These are phyloP conservation scores for Enteromius paludinosus DNA, from an alignment of 2,797 vertebrate species.

Conservation along the genomic window DNA sequence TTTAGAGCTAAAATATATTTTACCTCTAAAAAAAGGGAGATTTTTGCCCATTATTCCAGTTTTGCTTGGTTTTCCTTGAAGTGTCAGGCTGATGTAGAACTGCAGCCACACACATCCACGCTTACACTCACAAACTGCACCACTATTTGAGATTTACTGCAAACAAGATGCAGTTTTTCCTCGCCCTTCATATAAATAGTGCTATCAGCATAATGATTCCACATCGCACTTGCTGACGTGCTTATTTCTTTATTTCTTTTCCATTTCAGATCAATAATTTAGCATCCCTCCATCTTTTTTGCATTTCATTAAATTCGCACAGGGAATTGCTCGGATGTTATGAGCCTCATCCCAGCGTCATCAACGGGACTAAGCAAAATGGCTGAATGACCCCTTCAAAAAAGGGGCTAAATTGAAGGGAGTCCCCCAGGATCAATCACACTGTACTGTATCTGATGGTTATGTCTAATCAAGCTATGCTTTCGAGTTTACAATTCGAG, in stretches of 20 bases:
- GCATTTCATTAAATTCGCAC: slow-evolving; percentile 41
- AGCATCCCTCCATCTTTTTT: slow-evolving; percentile 31
- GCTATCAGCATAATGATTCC: slow-evolving; percentile 47
- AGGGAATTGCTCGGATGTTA: slow-evolving; percentile 17
- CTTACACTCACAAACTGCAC: slow-evolving; percentile 30
- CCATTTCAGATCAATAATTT: slow-evolving; percentile 51
- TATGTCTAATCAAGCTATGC: background rate
- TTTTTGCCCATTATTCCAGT: slow-evolving; percentile 61
- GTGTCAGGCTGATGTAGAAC: slow-evolving; percentile 20
- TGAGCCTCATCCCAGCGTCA: slow-evolving; percentile 16
- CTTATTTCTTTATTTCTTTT: slow-evolving; percentile 54
- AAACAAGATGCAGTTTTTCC: slow-evolving; percentile 47
- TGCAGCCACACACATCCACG: slow-evolving; percentile 61
- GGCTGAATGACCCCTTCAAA: background rate
- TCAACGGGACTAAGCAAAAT: background rate
- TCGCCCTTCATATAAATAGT: slow-evolving; percentile 42
- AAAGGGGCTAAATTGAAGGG: background rate
- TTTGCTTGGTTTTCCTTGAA: slow-evolving; percentile 53
- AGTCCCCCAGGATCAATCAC: background rate
- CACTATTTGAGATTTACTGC: slow-evolving; percentile 44
- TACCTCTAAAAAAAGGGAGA: background rate
- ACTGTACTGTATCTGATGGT: background rate
- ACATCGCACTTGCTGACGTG: slow-evolving; percentile 42
- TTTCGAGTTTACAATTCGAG: background rate
- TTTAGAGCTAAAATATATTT: background rate